phyloP scores from a whole-genome alignment of 2,888 invertebrate species.

The Plagodis pulveraria region DNA sequence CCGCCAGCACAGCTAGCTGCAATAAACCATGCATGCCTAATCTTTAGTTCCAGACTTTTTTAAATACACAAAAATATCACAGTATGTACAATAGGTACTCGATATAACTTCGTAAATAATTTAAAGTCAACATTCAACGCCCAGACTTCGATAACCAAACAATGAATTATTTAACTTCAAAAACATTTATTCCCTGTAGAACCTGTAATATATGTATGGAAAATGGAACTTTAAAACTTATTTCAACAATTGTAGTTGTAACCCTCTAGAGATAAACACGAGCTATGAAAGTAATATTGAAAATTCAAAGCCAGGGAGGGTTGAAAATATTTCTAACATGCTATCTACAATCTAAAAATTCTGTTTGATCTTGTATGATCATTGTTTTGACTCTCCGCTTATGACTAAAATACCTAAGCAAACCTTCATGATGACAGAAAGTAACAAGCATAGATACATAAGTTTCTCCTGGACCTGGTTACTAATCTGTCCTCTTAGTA shows the following conservation, averaged over 20 bases:
- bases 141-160: neutral
- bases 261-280: slow-evolving; percentile 26
- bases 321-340: slow-evolving; percentile 18
- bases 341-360: slow-evolving; percentile 23
- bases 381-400: slow-evolving; percentile 6
- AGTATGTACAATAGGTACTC: too few relatives aligned
- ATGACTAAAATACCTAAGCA: neutral
- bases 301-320: slow-evolving; percentile 22
- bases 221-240: slow-evolving; percentile 32
- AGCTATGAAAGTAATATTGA: slow-evolving; percentile 30
- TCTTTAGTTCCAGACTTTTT: too few relatives aligned
- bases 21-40: neutral
- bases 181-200: slow-evolving; percentile 3
- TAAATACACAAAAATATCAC: too few relatives aligned
- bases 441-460: too few relatives aligned
- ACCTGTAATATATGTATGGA: slow-evolving; percentile 28
- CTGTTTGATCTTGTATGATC: slow-evolving; percentile 18
- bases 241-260: slow-evolving; percentile 31
- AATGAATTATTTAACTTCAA: neutral
- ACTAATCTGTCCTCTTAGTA: too few relatives aligned
- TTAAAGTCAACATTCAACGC: neutral
- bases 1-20: slow-evolving; percentile 9
- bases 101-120: neutral
- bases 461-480: too few relatives aligned
- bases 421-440: too few relatives aligned